Conservation (phyloP, 2,797 vertebrate species). For the Crypturellus tataupa region DNA sequence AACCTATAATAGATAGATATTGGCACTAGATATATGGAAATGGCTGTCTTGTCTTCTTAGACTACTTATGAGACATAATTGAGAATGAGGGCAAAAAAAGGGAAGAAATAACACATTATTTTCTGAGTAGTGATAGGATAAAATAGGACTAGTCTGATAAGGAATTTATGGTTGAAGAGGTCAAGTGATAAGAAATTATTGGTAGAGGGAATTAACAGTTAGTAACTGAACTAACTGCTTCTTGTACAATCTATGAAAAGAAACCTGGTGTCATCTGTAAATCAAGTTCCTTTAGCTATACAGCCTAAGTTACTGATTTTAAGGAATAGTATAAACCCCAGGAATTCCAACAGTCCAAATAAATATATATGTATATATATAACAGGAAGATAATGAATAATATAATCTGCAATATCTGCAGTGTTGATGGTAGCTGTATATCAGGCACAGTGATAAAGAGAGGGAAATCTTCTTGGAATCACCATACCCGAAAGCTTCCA, state of each 20-base stretch:
- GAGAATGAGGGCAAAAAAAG: neutral
- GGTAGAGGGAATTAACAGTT: neutral
- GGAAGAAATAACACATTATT: neutral
- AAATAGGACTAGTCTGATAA: neutral
- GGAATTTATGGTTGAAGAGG: neutral
- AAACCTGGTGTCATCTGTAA: neutral
- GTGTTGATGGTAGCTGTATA: neutral
- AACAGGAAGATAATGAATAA: slow-evolving; percentile 8
- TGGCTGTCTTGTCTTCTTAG: accelerated
- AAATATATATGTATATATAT: too few species aligned
- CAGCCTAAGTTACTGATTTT: neutral
- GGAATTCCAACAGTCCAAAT: neutral
- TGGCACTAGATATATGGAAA: neutral
- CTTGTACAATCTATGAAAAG: neutral
- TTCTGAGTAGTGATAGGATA: neutral
- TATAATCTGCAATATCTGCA: neutral
- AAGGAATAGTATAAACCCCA: neutral
- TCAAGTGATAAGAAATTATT: neutral
- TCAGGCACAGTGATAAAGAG: neutral
- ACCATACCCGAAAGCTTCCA: neutral
- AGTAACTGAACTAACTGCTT: neutral
- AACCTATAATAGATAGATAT: neutral
- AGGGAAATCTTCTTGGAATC: neutral
- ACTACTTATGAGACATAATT: neutral
- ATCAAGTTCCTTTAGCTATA: neutral